Evolutionary conservation across 2,797 vertebrate genomes (phyloP).

Genomic region (Micrastur ruficollis): DNA sequence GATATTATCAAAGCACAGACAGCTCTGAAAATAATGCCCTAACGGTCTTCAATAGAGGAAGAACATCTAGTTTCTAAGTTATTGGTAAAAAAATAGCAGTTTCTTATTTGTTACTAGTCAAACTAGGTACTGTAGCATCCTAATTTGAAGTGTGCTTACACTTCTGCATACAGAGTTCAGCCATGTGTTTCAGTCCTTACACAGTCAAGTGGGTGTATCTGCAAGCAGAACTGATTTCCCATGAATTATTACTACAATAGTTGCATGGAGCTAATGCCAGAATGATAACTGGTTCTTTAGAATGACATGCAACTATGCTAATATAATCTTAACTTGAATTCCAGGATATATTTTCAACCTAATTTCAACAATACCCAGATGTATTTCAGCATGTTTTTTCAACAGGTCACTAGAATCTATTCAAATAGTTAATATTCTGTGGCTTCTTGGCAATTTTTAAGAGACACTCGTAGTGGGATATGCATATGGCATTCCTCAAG

Average conservation of each 20-base stretch:
- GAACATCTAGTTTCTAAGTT: background rate
- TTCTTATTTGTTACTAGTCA: background rate
- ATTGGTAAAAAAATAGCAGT: background rate
- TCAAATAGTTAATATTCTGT: constrained; percentile 12
- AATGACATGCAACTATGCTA: background rate
- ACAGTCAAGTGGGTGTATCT: background rate
- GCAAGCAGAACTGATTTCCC: background rate
- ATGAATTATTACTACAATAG: background rate
- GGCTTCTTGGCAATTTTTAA: background rate
- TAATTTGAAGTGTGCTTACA: background rate
- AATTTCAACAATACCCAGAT: background rate
- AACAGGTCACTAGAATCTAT: background rate
- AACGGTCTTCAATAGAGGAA: background rate
- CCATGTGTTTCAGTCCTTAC: background rate
- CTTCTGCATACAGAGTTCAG: background rate
- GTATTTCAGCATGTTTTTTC: background rate
- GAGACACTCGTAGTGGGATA: background rate
- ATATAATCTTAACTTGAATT: background rate
- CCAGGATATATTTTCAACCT: background rate
- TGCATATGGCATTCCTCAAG: constrained; percentile 16
- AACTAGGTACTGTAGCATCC: background rate
- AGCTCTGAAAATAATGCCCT: background rate
- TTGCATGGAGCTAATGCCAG: background rate
- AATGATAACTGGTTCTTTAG: background rate
- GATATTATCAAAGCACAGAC: background rate